These are phyloP conservation scores for Spodoptera exigua DNA, from an alignment of 2,888 invertebrate species.

Conservation along the genomic window DNA sequence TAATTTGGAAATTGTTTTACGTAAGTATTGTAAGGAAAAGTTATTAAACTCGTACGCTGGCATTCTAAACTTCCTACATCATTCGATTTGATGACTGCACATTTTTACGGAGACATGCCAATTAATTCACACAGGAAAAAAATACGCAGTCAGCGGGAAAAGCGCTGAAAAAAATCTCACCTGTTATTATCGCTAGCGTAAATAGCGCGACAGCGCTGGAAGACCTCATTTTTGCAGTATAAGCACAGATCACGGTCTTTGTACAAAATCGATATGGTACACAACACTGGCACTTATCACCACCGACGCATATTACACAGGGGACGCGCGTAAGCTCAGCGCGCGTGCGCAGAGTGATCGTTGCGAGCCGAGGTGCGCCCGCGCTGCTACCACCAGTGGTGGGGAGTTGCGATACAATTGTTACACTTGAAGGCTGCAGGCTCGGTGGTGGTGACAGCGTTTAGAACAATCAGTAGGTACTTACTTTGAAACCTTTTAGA, in stretches of 20 bases:
- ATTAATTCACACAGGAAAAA: slow-evolving; percentile 25
- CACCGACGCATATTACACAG: slow-evolving; percentile 83
- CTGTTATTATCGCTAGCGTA: slow-evolving; percentile 79
- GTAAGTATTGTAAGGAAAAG: slow-evolving; percentile 34
- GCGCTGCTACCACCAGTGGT: slow-evolving; percentile 58
- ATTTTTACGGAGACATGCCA: slow-evolving; percentile 23
- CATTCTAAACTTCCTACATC: slow-evolving; percentile 27
- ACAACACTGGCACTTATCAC: slow-evolving; percentile 84
- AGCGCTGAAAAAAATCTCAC: slow-evolving; percentile 60
- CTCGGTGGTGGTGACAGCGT: slow-evolving; percentile 50
- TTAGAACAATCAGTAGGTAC: slow-evolving; percentile 33
- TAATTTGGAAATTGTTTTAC: slow-evolving; percentile 32
- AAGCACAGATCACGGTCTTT: slow-evolving; percentile 71
- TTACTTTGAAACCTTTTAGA: slow-evolving; percentile 14
- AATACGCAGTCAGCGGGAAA: background rate
- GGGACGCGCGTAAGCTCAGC: slow-evolving; percentile 83
- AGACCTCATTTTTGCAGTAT: slow-evolving; percentile 77
- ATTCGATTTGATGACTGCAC: slow-evolving; percentile 45
- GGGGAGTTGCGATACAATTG: slow-evolving; percentile 73
- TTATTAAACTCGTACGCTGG: slow-evolving; percentile 19
- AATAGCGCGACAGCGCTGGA: slow-evolving; percentile 77
- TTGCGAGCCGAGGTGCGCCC: slow-evolving; percentile 54
- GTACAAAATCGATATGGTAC: slow-evolving; percentile 70
- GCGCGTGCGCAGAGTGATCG: slow-evolving; percentile 80
- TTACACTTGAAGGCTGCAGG: slow-evolving; percentile 67